Evolutionary conservation across 2,113 vertebrate species (phyloP), one percentile per base, ranked within the genome.

Genomic region (Istiophorus platypterus): DNA sequence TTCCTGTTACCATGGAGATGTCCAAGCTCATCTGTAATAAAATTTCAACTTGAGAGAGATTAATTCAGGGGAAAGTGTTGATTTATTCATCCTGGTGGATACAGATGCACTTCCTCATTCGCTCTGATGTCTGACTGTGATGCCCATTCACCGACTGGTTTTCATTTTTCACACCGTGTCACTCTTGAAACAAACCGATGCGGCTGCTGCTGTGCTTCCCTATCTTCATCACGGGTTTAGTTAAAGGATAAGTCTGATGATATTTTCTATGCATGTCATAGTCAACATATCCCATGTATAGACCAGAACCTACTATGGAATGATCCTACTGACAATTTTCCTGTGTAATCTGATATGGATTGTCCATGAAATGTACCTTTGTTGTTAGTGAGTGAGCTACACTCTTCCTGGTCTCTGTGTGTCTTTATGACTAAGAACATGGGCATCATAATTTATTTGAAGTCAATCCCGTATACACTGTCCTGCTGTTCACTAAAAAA

Each of bases 61-160:
- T 91, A 89, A 70, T 93, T 93, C 91, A 94, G 89, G 93, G 91
- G 95, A 95, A 93, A 88, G 92, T 92, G 89, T 90, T 94, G 91
- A 93, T 86, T 91, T 89, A 92, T 91, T 91, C 84, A 92, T 92
- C 88, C 82, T 87, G 82, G 81, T 88, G 87, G 89, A 82, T 74
- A 78, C 77, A 81, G 72, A 92, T 81, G 64, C 56, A 69, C 84
- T 89, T 73, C 72, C 82, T 89, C 78, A 83, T 47, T 75, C 82
- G 85, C 82, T 75, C 87, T 90, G 75, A 90, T 92, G 85, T 85
- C 63, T 56, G 52, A 69, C 82, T 77, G 68, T 64, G 78, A 81
- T 61, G 72, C 75, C 79, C 67, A 79, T 85, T 85, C 61, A 63
- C 63, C 82, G 78, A 79, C 70, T 83, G 70, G 49, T 75, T 86